A percentile compares a stretch with the other conserved stretches of the same genome.
These are phyloP conservation scores for Anas bahamensis DNA, from an alignment of 2,797 vertebrate species.

Conservation along the genomic window DNA sequence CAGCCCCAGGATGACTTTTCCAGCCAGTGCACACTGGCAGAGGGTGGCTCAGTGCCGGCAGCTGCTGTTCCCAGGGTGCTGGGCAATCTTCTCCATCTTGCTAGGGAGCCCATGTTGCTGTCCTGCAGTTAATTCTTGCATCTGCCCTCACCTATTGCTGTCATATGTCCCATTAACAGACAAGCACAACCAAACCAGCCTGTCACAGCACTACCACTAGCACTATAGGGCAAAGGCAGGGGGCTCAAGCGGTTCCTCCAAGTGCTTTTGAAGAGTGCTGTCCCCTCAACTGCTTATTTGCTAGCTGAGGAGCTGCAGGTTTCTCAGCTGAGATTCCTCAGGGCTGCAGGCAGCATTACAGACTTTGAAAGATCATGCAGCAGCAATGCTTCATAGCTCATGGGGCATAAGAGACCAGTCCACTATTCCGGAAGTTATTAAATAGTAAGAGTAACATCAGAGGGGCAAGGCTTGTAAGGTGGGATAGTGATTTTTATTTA, in stretches of 20 bases:
- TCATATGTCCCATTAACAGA: neutral
- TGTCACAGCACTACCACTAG: neutral
- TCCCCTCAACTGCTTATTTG: neutral
- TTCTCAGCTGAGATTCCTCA: neutral
- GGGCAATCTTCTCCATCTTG: neutral
- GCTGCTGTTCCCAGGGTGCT: neutral
- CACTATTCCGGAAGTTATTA: neutral
- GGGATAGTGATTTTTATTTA: neutral
- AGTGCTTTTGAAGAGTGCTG: neutral
- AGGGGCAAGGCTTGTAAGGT: neutral
- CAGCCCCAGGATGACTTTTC: fast-evolving
- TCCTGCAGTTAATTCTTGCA: neutral
- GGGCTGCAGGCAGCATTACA: neutral
- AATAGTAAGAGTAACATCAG: neutral
- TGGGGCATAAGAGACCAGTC: neutral
- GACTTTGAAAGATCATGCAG: neutral
- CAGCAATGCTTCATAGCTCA: neutral
- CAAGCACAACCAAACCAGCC: neutral
- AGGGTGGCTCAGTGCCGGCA: neutral
- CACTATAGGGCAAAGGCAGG: neutral
- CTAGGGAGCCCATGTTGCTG: neutral
- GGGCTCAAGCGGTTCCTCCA: neutral
- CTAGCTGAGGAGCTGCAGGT: neutral
- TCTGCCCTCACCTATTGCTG: neutral
- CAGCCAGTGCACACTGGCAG: neutral